Evolutionary conservation across 2,797 vertebrate species (phyloP), one percentile per base, ranked within the genome.

Genomic region (Enteromius treurensis): DNA sequence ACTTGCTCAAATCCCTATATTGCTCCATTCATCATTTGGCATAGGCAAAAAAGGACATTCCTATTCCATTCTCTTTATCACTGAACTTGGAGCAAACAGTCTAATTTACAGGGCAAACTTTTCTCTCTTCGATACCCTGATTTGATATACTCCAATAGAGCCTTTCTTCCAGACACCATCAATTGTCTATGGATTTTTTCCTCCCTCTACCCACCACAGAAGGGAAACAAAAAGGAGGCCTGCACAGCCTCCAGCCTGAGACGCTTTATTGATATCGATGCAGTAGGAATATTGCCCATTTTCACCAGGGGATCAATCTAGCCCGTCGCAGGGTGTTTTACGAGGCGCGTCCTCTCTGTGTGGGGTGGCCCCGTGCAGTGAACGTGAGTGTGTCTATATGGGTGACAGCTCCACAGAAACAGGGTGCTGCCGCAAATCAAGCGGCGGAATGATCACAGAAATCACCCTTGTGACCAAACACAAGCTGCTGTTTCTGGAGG

Each of bases 101-200:
- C 91, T 94, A 92, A 95, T 95, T 96, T 95, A 93, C 93, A 91
- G 92, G 90, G 93, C 94, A 92, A 94, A 94, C 94, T 93, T 92
- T 92, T 89, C 88, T 91, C 89, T 91, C 90, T 93, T 92, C 92
- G 62, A 94, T 95, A 93, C 91, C 91, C 91, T 94, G 93, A 94
- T 95, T 94, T 95, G 94, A 95, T 95, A 93, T 94, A 94, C 94
- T 94, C 92, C 93, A 94, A 95, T 94, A 95, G 93, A 94, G 92
- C 93, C 92, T 93, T 94, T 94, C 92, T 94, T 91, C 92, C 93
- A 94, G 94, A 95, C 94, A 92, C 92, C 95, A 95, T 95, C 94
- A 95, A 95, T 95, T 95, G 94, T 93, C 92, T 94, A 95, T 95
- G 89, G 94, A 95, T 95, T 95, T 95, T 94, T 93, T 91, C 92